A percentile compares a stretch with the other conserved stretches of the same genome.
These are phyloP conservation scores for Elgaria multicarinata DNA, from an alignment of 2,113 vertebrate genomes.

Conservation along the genomic window DNA sequence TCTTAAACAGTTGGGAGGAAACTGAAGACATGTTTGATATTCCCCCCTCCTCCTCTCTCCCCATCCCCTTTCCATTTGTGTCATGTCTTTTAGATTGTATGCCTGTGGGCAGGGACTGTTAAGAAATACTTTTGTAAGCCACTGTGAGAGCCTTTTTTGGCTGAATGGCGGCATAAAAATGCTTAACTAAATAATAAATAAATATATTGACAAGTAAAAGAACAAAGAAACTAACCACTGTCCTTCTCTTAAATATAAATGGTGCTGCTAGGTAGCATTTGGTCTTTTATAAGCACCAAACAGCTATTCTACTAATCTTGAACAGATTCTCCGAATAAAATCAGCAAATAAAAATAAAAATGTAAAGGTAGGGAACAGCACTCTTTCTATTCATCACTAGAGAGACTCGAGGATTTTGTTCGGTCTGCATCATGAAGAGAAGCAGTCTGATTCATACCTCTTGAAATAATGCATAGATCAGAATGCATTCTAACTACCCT, in stretches of 20 bases:
- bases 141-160: no score
- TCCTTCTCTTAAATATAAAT: neutral
- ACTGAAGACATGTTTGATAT: neutral
- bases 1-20: neutral
- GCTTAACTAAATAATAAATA: no score
- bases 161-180: no score
- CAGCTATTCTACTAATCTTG: neutral
- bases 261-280: neutral
- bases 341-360: neutral
- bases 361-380: neutral
- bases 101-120: no score
- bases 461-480: neutral
- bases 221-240: neutral
- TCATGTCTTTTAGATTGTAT: no score
- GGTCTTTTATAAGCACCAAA: neutral
- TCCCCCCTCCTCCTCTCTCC: no score
- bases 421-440: neutral
- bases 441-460: neutral
- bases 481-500: neutral
- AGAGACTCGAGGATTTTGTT: neutral
- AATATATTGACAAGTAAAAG: no score
- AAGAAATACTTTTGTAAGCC: no score
- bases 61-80: no score
- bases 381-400: neutral
- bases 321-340: neutral